Evolutionary conservation across 2,888 invertebrate species (phyloP), one percentile per base, ranked within the genome.

Genomic region (Sinodicranocentrus sp.): DNA sequence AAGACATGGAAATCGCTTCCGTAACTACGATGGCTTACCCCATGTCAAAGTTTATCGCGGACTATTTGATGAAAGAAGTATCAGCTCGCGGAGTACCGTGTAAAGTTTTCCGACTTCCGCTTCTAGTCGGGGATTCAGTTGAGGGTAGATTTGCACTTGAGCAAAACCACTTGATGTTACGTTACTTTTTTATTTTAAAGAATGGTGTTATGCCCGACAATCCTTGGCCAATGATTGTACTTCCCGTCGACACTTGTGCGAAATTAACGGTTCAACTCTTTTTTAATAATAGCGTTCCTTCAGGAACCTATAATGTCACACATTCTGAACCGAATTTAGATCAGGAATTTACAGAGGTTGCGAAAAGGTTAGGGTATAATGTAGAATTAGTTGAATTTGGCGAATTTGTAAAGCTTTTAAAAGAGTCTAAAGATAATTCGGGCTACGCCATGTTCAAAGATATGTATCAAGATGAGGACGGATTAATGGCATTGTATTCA

Each of bases 241-340:
- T 85, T 17, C 72, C 85, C 0, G 85, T 75, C 0, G 84, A 86
- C 43, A 48, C 17, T 5, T 85, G 85, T 57, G 85, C 84, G 2
- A 15, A 44, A 1, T 23, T 84, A 17, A 65, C 85, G 6, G 25
- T 52, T 6, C 39, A 71, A n/a, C 15, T 86, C 6, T 71, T 85
- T 15, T 52, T 86, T 13, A 63, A 75, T 54, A 28, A 61, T 1
- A 23, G 63, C 25, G 39, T 73, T 0, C 78, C 84, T n/a, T 17
- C 15, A n/a, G 86, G 77, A 0, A 52, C 84, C 19, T 86, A 86
- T 72, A 86, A 86, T 48, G 44, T 86, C 15, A 13, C 2, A 13
- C 48, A 52, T 25, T 57, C 54, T 10, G 65, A 79, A 15, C 82
- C 85, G 6, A 17, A 61, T 8, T 6, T 33, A 1, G 65, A 48